These are phyloP conservation scores for Limnephilus rhombicus DNA, from an alignment of 2,888 invertebrate genomes.

Conservation along the genomic window DNA sequence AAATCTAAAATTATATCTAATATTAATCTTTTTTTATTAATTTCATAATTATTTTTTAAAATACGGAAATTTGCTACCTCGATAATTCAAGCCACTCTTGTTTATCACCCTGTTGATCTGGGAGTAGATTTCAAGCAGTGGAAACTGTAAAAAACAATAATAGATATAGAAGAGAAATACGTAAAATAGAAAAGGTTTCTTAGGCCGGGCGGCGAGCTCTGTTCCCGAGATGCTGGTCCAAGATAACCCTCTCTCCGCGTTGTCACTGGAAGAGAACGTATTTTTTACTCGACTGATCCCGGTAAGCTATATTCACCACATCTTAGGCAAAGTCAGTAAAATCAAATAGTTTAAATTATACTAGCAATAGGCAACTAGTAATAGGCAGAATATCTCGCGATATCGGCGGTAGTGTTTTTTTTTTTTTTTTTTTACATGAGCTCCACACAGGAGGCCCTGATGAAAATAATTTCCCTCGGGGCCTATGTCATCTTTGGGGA, in stretches of 20 bases:
- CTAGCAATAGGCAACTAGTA: background rate
- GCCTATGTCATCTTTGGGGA: no score
- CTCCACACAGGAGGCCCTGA: no score
- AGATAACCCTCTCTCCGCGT: slow-evolving; percentile 59
- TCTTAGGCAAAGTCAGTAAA: background rate
- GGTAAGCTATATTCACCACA: slow-evolving; percentile 8
- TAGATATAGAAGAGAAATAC: slow-evolving; percentile 40
- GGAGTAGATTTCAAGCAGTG: background rate
- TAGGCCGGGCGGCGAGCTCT: slow-evolving; percentile 14
- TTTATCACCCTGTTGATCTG: background rate
- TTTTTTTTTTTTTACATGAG: no score
- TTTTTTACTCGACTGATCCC: slow-evolving; percentile 41
- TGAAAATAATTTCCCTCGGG: no score
- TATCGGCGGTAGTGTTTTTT: background rate
- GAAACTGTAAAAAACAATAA: slow-evolving; percentile 28
- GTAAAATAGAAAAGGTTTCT: slow-evolving; percentile 36
- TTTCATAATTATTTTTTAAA: background rate
- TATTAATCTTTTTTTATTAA: no score
- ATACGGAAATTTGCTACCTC: background rate
- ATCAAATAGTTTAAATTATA: background rate
- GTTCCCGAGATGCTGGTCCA: slow-evolving; percentile 51
- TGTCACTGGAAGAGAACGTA: slow-evolving; percentile 61
- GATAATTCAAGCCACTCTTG: background rate
- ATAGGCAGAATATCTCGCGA: background rate
- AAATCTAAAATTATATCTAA: no score